phyloP scores from a whole-genome alignment of 2,888 invertebrate genomes.

The Actias luna region DNA sequence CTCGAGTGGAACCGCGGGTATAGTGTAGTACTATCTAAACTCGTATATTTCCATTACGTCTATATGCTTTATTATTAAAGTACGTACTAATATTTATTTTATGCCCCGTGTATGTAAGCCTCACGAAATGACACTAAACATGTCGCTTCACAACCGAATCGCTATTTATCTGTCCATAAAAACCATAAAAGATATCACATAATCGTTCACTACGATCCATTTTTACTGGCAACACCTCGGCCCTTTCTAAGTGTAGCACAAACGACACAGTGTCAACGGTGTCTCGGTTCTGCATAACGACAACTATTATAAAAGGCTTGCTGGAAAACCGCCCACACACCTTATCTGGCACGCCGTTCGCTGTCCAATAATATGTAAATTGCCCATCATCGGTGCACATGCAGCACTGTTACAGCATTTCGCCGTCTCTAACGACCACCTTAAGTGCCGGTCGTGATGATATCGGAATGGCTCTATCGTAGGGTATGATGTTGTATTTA shows the following conservation, averaged over 20 bases:
- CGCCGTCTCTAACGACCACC: conserved; percentile 58
- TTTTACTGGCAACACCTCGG: background rate
- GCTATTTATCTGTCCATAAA: background rate
- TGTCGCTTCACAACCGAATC: background rate
- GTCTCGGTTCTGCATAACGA: background rate
- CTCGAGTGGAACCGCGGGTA: no score
- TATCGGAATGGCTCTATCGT: conserved; percentile 61
- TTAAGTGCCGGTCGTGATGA: conserved; percentile 48
- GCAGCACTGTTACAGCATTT: conserved; percentile 52
- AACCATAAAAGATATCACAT: conserved; percentile 5
- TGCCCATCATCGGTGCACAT: conserved; percentile 46
- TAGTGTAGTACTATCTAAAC: no score
- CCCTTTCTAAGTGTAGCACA: background rate
- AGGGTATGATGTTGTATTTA: conserved; percentile 15
- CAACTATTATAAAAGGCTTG: background rate
- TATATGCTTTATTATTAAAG: no score
- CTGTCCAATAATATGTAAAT: conserved; percentile 13
- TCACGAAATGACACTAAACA: background rate
- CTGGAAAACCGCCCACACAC: conserved; percentile 9
- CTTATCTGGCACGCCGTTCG: conserved; percentile 10
- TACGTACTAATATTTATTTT: background rate
- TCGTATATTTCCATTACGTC: no score
- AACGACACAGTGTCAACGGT: background rate
- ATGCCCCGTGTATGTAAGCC: background rate
- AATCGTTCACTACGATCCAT: background rate